A percentile compares a stretch with the other conserved stretches of the same genome.
phyloP scores from a whole-genome alignment of 1,140 invertebrate genomes.

The Cylas formicarius region DNA sequence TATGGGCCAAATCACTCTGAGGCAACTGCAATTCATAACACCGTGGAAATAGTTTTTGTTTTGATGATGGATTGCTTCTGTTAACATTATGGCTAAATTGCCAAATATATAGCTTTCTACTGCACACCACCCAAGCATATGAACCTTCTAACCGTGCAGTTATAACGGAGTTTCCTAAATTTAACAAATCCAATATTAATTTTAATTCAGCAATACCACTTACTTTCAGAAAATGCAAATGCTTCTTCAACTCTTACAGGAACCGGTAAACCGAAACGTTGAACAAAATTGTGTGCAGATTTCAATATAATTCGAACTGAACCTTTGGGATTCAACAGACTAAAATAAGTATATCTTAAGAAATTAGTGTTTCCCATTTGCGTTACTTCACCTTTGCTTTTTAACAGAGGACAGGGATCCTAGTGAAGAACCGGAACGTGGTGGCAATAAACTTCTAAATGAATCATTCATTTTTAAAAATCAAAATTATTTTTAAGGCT shows the following conservation, averaged over 20 bases:
- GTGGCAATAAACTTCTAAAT: no score
- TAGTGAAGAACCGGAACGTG: no score
- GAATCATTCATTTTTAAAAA: no score
- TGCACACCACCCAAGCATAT: slow-evolving; percentile 76
- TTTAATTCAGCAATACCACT: slow-evolving; percentile 32
- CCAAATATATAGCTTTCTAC: slow-evolving; percentile 81
- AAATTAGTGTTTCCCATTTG: no score
- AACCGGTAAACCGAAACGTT: slow-evolving; percentile 68
- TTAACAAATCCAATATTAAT: slow-evolving; percentile 20
- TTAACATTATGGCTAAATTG: slow-evolving; percentile 58
- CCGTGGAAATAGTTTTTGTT: slow-evolving; percentile 39
- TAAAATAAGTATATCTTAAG: no score
- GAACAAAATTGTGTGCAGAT: slow-evolving; percentile 58
- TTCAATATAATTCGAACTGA: slow-evolving; percentile 63
- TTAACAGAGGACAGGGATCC: no score
- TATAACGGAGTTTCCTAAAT: slow-evolving; percentile 47
- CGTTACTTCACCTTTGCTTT: no score
- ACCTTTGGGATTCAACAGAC: no score
- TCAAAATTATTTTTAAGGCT: no score
- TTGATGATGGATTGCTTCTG: slow-evolving; percentile 35
- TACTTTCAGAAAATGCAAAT: slow-evolving; percentile 71
- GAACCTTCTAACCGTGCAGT: slow-evolving; percentile 47
- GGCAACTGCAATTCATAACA: slow-evolving; percentile 81
- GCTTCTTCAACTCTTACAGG: slow-evolving; percentile 85
- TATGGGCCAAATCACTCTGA: slow-evolving; percentile 85